A percentile compares a stretch with the other conserved stretches of the same genome.
phyloP scores from a whole-genome alignment of 2,113 vertebrate species.

The Microcebus tavaratra region DNA sequence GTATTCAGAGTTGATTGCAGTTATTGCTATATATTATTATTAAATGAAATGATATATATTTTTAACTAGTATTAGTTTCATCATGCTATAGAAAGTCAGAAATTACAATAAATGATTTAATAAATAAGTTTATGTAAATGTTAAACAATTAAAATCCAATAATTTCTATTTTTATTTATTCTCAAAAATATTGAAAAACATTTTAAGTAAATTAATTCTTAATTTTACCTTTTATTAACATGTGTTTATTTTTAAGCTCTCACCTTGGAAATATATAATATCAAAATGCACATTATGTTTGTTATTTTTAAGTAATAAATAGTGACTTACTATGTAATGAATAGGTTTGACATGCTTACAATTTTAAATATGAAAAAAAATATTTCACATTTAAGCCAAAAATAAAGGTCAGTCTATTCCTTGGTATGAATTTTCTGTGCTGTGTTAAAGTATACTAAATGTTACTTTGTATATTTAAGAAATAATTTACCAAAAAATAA shows the following conservation, averaged over 20 bases:
- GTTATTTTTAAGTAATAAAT: slow-evolving; percentile 24
- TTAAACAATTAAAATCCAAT: neutral
- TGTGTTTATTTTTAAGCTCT: slow-evolving; percentile 24
- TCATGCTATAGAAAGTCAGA: neutral
- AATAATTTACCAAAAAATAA: slow-evolving; percentile 79
- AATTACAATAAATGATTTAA: neutral
- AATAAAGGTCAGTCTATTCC: slow-evolving; percentile 67
- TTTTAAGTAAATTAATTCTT: neutral
- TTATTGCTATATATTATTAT: neutral
- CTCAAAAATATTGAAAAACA: neutral
- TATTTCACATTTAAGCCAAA: slow-evolving; percentile 57
- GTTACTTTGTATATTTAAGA: slow-evolving; percentile 61
- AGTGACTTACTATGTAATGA: neutral
- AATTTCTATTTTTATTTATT: neutral
- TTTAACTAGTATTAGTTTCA: neutral
- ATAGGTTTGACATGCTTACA: neutral
- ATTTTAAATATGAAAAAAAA: slow-evolving; percentile 33
- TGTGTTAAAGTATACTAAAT: slow-evolving; percentile 76
- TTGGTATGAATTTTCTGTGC: slow-evolving; percentile 71
- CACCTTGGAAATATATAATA: slow-evolving; percentile 1
- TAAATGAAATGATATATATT: neutral
- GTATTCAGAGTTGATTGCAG: neutral
- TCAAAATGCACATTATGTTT: neutral
- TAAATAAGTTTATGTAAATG: neutral
- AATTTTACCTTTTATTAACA: slow-evolving; percentile 1